Evolutionary conservation across 2,888 invertebrate species (phyloP), one percentile per base, ranked within the genome.

Genomic region (Netelia virgata): DNA sequence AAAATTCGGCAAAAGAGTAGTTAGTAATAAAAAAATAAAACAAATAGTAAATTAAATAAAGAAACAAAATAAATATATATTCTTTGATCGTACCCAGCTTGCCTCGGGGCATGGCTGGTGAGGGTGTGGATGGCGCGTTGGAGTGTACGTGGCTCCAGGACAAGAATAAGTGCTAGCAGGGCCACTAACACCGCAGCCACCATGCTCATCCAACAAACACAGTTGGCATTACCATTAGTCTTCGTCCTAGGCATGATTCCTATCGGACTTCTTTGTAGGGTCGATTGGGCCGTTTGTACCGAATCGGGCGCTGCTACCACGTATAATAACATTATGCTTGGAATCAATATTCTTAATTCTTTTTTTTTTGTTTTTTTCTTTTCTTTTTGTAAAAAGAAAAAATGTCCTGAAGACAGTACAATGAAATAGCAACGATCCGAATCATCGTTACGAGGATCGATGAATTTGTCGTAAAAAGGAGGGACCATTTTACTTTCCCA

Each of bases 121-220:
- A 92, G 89, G 87, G 90, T 90, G 90, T 88, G 89, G 90, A 90
- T 89, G 90, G 89, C 90, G 87, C 89, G 91, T 86, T 90, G 89
- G 86, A 92, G 90, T 87, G 88, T 90, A 89, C 89, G 91, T 88
- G 92, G 92, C 88, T 93, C 93, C 93, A 92, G 87, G 89, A 90
- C 89, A 91, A 93, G 90, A 90, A 92, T 90, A 89, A 93, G 89
- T 88, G 93, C 93, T 88, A 93, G 88, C 86, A 93, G 89, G 88
- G 90, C 89, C 88, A 92, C 90, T 90, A 93, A 89, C 86, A 90
- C 89, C 88, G 92, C 90, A 84, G 89, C 88, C 81, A 90, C 88
- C 87, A 90, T 88, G 87, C 90, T 89, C 90, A 91, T 93, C 93
- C 92, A 91, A 90, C 89, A 91, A 64, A 90, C 86, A 88, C 91